Conservation (phyloP, 2,888 invertebrate species). For the Buathra laborator region DNA sequence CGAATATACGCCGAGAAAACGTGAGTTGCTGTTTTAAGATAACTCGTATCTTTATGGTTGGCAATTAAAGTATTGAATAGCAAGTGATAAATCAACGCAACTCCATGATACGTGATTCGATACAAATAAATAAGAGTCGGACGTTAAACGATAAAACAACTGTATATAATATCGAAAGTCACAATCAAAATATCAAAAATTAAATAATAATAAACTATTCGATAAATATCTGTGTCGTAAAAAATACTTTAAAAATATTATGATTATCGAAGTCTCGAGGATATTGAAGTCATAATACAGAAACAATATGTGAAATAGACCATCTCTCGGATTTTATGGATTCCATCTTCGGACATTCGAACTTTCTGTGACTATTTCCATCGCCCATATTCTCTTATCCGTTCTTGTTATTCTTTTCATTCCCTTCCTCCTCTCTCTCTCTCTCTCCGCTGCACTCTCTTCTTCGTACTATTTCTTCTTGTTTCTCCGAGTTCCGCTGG, state of each 20-base stretch:
- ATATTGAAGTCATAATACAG: not conserved
- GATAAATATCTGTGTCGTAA: too few relatives aligned
- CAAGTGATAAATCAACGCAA: constrained; percentile 38
- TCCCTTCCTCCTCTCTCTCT: not conserved
- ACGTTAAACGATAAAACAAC: not conserved
- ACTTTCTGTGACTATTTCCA: constrained; percentile 29
- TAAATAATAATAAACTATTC: too few relatives aligned
- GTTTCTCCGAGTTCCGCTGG: constrained; percentile 41
- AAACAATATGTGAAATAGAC: constrained; percentile 12
- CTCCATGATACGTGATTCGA: constrained; percentile 13
- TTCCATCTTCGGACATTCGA: constrained; percentile 52
- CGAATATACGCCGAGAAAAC: constrained; percentile 13
- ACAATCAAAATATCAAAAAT: not conserved
- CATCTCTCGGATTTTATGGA: constrained; percentile 58
- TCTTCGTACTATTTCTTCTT: constrained; percentile 44
- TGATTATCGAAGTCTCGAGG: too few relatives aligned
- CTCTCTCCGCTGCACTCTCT: constrained; percentile 11
- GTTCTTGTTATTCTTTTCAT: constrained; percentile 37
- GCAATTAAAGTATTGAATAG: constrained; percentile 57
- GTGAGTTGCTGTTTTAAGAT: constrained; percentile 34
- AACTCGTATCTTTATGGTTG: constrained; percentile 54
- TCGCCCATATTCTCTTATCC: constrained; percentile 25
- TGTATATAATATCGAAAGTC: not conserved
- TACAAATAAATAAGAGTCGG: not conserved
- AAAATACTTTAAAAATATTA: too few relatives aligned